Percentiles rank a stretch among this genome's conserved stretches.
These are phyloP conservation scores for Lymantria monacha DNA, from an alignment of 2,888 invertebrate genomes.

Conservation along the genomic window DNA sequence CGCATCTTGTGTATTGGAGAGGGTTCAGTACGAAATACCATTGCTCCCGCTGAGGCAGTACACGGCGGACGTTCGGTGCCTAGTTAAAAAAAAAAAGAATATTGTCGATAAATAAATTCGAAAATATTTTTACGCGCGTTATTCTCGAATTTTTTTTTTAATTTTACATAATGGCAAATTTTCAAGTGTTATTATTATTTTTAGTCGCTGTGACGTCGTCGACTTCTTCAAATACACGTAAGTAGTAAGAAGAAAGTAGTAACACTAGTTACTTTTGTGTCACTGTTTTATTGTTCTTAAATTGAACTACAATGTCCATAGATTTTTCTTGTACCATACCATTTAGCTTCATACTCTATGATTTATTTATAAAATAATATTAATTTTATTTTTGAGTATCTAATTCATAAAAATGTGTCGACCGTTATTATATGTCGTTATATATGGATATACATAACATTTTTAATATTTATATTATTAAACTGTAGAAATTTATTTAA, in stretches of 20 bases:
- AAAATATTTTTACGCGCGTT: constrained; percentile 12
- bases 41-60: constrained; percentile 58
- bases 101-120: constrained; percentile 13
- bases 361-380: too few species aligned
- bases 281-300: constrained; percentile 41
- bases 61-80: constrained; percentile 52
- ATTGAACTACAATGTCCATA: constrained; percentile 18
- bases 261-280: constrained; percentile 30
- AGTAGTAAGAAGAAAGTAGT: constrained; percentile 70
- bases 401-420: too few species aligned
- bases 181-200: constrained; percentile 54
- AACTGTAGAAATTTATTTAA: too few species aligned
- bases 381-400: too few species aligned
- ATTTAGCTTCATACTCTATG: too few species aligned
- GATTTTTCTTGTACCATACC: too few species aligned
- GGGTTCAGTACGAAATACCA: constrained; percentile 45
- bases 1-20: constrained; percentile 45
- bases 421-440: too few species aligned
- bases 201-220: constrained; percentile 56
- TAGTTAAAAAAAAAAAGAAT: constrained; percentile 25
- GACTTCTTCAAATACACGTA: constrained; percentile 66
- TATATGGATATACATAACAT: too few species aligned
- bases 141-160: constrained; percentile 6
- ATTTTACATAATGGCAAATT: constrained; percentile 51
- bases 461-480: too few species aligned